Percentiles rank a stretch among this genome's conserved stretches.
phyloP scores from a whole-genome alignment of 2,888 invertebrate species.

The Isoperla grammatica region DNA sequence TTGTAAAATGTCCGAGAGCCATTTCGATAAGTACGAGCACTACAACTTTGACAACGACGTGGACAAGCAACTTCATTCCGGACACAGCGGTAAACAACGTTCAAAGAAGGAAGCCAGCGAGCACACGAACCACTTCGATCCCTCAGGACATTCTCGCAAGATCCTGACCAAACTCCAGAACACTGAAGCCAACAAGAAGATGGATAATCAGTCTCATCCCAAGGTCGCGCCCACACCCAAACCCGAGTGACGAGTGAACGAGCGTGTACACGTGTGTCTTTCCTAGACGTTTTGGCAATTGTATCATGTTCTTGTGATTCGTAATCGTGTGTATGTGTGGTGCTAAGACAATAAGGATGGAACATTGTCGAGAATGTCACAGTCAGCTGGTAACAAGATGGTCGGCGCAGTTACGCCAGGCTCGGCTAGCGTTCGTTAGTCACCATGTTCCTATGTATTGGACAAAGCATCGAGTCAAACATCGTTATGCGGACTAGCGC shows the following conservation, averaged over 20 bases:
- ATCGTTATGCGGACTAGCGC: not conserved
- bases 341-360: not conserved
- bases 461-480: slow-evolving; percentile 13
- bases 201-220: slow-evolving; percentile 30
- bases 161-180: slow-evolving; percentile 79
- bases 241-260: not conserved
- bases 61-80: slow-evolving; percentile 80
- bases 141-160: slow-evolving; percentile 90
- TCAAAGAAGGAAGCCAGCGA: slow-evolving; percentile 81
- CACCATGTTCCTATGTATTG: slow-evolving; percentile 4
- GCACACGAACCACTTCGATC: slow-evolving; percentile 89
- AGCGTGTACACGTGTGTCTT: not conserved
- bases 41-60: slow-evolving; percentile 78
- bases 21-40: slow-evolving; percentile 89
- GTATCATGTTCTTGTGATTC: not conserved
- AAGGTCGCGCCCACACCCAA: not conserved
- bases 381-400: slow-evolving; percentile 8
- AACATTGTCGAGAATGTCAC: slow-evolving; percentile 1
- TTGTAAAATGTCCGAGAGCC: slow-evolving; percentile 66
- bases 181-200: slow-evolving; percentile 74
- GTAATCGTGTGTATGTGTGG: not conserved
- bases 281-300: slow-evolving; percentile 18
- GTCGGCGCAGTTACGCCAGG: not conserved
- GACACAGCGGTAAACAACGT: slow-evolving; percentile 86
- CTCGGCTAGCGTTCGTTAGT: not conserved